Percentiles rank a stretch among this genome's conserved stretches.
phyloP scores from a whole-genome alignment of 2,888 invertebrate species.

The Diplazon laetatorius region DNA sequence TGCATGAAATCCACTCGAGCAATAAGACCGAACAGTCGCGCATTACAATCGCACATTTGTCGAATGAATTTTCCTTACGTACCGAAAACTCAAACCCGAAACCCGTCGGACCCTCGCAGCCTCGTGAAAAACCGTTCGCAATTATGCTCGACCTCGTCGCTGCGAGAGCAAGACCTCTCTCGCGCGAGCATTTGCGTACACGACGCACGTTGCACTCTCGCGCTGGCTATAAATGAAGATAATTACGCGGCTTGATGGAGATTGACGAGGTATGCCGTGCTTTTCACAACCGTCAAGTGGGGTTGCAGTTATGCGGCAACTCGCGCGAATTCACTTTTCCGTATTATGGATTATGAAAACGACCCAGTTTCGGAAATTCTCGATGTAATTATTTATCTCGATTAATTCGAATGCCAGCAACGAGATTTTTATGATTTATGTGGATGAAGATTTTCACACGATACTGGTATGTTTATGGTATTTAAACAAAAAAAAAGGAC shows the following conservation, averaged over 20 bases:
- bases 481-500: too few relatives aligned
- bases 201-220: slow-evolving; percentile 1
- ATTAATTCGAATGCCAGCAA: not conserved
- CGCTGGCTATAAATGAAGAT: slow-evolving; percentile 70
- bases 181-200: slow-evolving; percentile 1
- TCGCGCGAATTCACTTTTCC: slow-evolving; percentile 24
- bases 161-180: too few relatives aligned
- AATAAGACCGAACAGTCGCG: not conserved
- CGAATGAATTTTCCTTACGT: not conserved
- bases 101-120: not conserved
- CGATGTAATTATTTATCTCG: not conserved
- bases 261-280: slow-evolving; percentile 45
- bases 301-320: not conserved
- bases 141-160: too few relatives aligned
- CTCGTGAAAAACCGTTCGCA: too few relatives aligned
- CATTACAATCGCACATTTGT: slow-evolving; percentile 16
- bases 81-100: too few relatives aligned
- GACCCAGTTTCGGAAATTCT: not conserved
- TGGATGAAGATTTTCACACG: not conserved
- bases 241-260: slow-evolving; percentile 69
- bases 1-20: slow-evolving; percentile 19
- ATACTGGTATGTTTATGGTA: not conserved
- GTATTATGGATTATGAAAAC: slow-evolving; percentile 4
- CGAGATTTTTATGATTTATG: not conserved
- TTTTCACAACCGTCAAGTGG: slow-evolving; percentile 5